These are phyloP conservation scores for Cyrtodaria siliqua DNA, from an alignment of 2,888 invertebrate species.

Conservation along the genomic window DNA sequence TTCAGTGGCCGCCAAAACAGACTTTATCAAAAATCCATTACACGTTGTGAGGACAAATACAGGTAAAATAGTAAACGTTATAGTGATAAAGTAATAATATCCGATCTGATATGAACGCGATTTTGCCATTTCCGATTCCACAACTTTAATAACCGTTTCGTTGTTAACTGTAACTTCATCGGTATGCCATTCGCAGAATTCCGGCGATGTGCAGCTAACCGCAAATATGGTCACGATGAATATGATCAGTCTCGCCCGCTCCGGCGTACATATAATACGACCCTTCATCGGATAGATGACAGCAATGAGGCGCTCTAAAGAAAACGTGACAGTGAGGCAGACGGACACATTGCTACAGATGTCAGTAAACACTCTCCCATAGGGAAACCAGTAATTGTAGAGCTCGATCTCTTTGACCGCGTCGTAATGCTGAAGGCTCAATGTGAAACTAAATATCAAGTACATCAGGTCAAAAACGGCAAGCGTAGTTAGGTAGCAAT, in stretches of 20 bases:
- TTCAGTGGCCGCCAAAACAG: slow-evolving; percentile 86
- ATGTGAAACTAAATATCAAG: slow-evolving; percentile 89
- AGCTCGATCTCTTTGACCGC: slow-evolving; percentile 87
- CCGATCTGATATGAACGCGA: slow-evolving; percentile 88
- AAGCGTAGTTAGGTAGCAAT: slow-evolving; percentile 90
- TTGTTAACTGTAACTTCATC: slow-evolving; percentile 41
- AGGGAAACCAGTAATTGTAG: slow-evolving; percentile 87
- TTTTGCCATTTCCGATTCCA: slow-evolving; percentile 86
- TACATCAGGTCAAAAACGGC: slow-evolving; percentile 91
- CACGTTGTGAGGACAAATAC: slow-evolving; percentile 90
- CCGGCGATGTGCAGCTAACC: slow-evolving; percentile 88
- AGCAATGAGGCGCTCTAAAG: slow-evolving; percentile 92
- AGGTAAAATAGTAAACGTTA: slow-evolving; percentile 88
- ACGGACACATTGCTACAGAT: slow-evolving; percentile 90
- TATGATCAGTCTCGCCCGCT: slow-evolving; percentile 90
- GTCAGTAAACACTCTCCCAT: slow-evolving; percentile 89
- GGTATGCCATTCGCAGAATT: slow-evolving; percentile 89
- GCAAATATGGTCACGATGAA: slow-evolving; percentile 88
- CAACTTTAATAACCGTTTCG: slow-evolving; percentile 38
- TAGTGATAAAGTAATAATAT: slow-evolving; percentile 89
- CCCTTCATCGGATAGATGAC: slow-evolving; percentile 92
- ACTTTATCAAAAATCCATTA: slow-evolving; percentile 90
- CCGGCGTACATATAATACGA: slow-evolving; percentile 88
- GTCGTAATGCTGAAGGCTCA: slow-evolving; percentile 88
- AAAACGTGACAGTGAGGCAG: slow-evolving; percentile 92